phyloP scores from a whole-genome alignment of 2,797 vertebrate species.

The Enoplosus armatus region DNA sequence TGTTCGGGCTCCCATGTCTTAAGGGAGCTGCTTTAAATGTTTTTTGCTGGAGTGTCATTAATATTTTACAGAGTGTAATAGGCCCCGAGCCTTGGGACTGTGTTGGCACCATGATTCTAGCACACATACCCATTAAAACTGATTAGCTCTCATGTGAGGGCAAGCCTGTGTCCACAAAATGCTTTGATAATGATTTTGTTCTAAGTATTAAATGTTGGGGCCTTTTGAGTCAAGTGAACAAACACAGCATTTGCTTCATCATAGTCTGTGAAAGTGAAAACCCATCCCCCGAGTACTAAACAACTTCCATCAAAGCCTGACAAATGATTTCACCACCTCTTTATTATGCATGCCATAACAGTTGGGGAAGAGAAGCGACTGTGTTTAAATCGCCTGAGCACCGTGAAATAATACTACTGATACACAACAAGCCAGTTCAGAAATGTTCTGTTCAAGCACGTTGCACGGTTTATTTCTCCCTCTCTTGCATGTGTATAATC shows the following conservation, averaged over 20 bases:
- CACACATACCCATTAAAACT: conserved; percentile 92
- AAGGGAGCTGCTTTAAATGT: conserved; percentile 88
- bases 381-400: conserved; percentile 74
- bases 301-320: conserved; percentile 72
- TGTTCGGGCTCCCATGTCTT: conserved; percentile 74
- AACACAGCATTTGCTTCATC: conserved; percentile 68
- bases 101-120: conserved; percentile 89
- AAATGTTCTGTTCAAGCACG: conserved; percentile 61
- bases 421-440: conserved; percentile 57
- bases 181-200: conserved; percentile 84
- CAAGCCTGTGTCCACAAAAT: conserved; percentile 77
- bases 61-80: conserved; percentile 95
- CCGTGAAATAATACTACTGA: conserved; percentile 79
- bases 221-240: conserved; percentile 66
- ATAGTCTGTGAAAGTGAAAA: conserved; percentile 53
- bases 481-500: conserved; percentile 53
- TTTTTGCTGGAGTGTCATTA: conserved; percentile 91
- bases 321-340: conserved; percentile 70
- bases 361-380: conserved; percentile 54
- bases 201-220: conserved; percentile 70
- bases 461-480: conserved; percentile 52
- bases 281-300: conserved; percentile 53
- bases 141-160: conserved; percentile 89
- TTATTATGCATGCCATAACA: conserved; percentile 74
- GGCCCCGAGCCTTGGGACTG: conserved; percentile 88